Evolutionary conservation across 2,888 invertebrate genomes (phyloP).

Genomic region (Lithophane leautieri): DNA sequence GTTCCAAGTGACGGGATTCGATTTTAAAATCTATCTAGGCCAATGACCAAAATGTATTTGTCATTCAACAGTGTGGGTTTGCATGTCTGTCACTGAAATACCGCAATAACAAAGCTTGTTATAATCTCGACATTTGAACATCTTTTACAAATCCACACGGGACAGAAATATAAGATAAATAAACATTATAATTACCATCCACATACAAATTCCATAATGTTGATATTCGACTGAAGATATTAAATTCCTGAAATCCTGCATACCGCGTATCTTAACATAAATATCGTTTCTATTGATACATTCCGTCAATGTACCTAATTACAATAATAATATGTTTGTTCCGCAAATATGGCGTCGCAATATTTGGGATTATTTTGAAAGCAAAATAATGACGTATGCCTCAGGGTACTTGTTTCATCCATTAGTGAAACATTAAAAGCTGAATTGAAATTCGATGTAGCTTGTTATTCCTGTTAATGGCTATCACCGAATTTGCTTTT

Average conservation of each 20-base stretch:
- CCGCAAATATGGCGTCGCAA: constrained; percentile 28
- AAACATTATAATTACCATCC: neutral
- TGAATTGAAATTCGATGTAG: constrained; percentile 33
- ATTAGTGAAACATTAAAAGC: constrained; percentile 36
- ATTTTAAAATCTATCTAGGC: neutral
- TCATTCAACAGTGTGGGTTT: no score
- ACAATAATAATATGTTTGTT: constrained; percentile 25
- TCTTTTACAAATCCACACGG: neutral
- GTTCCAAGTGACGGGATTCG: no score
- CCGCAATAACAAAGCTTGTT: neutral
- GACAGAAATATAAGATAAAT: neutral
- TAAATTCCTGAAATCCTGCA: constrained; percentile 15
- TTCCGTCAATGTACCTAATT: constrained; percentile 31
- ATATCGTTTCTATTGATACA: constrained; percentile 37
- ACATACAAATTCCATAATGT: constrained; percentile 11
- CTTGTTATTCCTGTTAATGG: constrained; percentile 40
- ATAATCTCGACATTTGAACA: neutral
- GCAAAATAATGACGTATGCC: constrained; percentile 47
- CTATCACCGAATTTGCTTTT: constrained; percentile 20
- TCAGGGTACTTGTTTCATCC: constrained; percentile 36
- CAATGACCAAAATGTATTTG: neutral
- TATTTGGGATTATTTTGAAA: constrained; percentile 38
- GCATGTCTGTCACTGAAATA: neutral
- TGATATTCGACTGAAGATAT: constrained; percentile 26
- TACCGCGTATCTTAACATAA: constrained; percentile 4